These are phyloP conservation scores for Andricus grossulariae DNA, from an alignment of 1,140 invertebrate genomes.

Conservation along the genomic window DNA sequence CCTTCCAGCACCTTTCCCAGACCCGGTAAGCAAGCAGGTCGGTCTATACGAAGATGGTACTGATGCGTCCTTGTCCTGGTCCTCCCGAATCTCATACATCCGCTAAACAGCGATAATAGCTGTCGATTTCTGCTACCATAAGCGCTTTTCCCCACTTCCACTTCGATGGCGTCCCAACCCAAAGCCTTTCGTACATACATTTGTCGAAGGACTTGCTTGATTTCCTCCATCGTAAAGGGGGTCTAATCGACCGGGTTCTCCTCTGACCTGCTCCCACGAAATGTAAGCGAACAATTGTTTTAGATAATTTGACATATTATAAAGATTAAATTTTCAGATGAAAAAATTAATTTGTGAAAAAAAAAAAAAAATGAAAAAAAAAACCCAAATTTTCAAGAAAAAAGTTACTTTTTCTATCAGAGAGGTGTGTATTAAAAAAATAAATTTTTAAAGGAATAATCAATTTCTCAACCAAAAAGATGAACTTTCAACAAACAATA, in stretches of 20 bases:
- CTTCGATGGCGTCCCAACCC: conserved; percentile 56
- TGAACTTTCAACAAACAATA: no score
- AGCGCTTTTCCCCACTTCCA: conserved; percentile 48
- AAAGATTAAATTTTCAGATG: no score
- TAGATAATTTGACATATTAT: no score
- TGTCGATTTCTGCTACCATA: conserved; percentile 35
- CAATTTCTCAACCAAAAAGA: no score
- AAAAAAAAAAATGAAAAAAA: no score
- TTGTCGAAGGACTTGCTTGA: neutral
- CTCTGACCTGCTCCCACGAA: no score
- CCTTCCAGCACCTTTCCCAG: conserved; percentile 69
- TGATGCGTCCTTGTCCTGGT: conserved; percentile 56
- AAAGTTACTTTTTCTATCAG: no score
- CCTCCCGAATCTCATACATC: conserved; percentile 55
- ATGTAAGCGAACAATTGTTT: no score
- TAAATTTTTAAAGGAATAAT: no score
- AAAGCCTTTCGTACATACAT: conserved; percentile 52
- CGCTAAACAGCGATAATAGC: conserved; percentile 43
- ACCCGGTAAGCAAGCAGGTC: conserved; percentile 67
- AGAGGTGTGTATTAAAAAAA: no score
- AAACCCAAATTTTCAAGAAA: no score
- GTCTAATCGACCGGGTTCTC: neutral
- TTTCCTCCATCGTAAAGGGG: neutral
- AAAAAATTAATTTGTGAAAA: no score
- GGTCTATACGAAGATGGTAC: conserved; percentile 64